phyloP scores from a whole-genome alignment of 2,888 invertebrate genomes.

The Netelia fuscicornis region DNA sequence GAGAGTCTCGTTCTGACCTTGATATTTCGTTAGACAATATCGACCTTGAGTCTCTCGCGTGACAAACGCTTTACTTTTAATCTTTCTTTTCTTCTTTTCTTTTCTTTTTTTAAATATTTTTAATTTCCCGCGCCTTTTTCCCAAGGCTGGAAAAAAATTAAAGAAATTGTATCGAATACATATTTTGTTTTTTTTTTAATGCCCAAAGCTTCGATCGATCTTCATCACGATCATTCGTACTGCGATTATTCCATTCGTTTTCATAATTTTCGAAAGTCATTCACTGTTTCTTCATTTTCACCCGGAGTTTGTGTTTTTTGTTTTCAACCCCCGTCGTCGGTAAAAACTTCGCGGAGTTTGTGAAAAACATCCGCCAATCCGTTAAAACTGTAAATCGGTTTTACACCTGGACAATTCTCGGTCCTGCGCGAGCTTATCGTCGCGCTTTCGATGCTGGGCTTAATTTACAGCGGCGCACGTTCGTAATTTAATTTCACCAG shows the following conservation, averaged over 20 bases:
- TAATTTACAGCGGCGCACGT: slow-evolving; percentile 32
- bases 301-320: too few species aligned
- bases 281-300: neutral
- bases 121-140: neutral
- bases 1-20: slow-evolving; percentile 14
- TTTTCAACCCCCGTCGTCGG: neutral
- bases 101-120: neutral
- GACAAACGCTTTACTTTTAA: slow-evolving; percentile 4
- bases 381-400: too few species aligned
- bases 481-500: neutral
- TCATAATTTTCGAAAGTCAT: slow-evolving; percentile 56
- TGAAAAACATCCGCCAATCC: neutral
- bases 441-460: slow-evolving; percentile 13
- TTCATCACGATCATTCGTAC: slow-evolving; percentile 22
- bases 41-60: neutral
- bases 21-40: slow-evolving; percentile 15
- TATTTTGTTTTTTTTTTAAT: slow-evolving; percentile 51
- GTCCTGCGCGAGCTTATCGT: too few species aligned
- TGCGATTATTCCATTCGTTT: slow-evolving; percentile 25
- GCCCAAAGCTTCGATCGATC: slow-evolving; percentile 63
- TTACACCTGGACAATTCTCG: too few species aligned
- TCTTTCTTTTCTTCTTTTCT: too few species aligned
- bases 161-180: neutral
- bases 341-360: neutral
- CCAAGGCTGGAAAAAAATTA: neutral